A percentile compares a stretch with the other conserved stretches of the same genome.
These are phyloP conservation scores for Ips nitidus DNA, from an alignment of 1,140 invertebrate species.

Conservation along the genomic window DNA sequence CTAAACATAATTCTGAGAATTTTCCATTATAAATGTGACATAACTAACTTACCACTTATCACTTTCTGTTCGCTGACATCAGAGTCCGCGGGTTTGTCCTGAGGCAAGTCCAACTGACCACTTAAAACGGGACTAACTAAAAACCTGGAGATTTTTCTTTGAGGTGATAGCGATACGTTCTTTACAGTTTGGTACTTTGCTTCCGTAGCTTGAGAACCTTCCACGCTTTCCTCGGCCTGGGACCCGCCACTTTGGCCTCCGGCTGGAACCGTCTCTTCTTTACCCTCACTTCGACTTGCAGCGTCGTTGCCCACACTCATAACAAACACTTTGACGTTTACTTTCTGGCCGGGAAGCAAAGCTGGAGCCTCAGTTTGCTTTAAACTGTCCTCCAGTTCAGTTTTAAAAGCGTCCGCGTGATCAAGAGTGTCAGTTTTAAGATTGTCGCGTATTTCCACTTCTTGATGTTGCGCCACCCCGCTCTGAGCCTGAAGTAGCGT, in stretches of 20 bases:
- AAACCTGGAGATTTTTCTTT: constrained; percentile 75
- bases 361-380: constrained; percentile 41
- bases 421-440: constrained; percentile 24
- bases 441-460: neutral
- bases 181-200: constrained; percentile 20
- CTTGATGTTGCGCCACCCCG: neutral
- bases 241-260: neutral
- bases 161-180: constrained; percentile 50
- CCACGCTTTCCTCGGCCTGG: neutral
- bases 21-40: too few relatives aligned
- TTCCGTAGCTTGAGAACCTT: neutral
- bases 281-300: neutral
- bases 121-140: constrained; percentile 74
- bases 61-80: too few relatives aligned
- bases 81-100: constrained; percentile 30
- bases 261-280: neutral
- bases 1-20: too few relatives aligned
- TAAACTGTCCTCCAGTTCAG: constrained; percentile 43
- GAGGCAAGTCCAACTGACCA: constrained; percentile 52
- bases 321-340: constrained; percentile 47
- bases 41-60: too few relatives aligned
- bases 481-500: constrained; percentile 2
- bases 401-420: constrained; percentile 39
- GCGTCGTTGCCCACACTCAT: constrained; percentile 36
- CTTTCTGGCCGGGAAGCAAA: constrained; percentile 46